phyloP scores from a whole-genome alignment of 2,113 vertebrate species.

The Cranoglanis bouderius region DNA sequence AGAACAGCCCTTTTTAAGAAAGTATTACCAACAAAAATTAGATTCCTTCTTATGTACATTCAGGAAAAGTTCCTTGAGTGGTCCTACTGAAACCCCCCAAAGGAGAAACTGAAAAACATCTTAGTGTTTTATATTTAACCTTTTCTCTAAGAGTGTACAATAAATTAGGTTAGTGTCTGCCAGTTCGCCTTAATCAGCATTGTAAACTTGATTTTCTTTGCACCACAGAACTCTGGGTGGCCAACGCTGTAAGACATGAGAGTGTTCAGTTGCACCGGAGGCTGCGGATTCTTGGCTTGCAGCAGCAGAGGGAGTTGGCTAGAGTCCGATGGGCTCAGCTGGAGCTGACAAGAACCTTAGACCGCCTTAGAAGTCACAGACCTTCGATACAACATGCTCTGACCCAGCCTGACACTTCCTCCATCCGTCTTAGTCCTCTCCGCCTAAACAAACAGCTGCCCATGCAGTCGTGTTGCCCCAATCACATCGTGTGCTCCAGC shows the following conservation, averaged over 20 bases:
- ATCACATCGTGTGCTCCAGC: slow-evolving; percentile 55
- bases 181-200: background rate
- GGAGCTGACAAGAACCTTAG: slow-evolving; percentile 37
- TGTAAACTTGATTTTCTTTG: background rate
- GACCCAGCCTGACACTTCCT: background rate
- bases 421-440: background rate
- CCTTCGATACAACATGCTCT: background rate
- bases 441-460: background rate
- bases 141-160: background rate
- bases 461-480: slow-evolving; percentile 44
- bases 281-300: slow-evolving; percentile 29
- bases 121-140: background rate
- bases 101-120: background rate
- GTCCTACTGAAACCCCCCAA: background rate
- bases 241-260: slow-evolving; percentile 37
- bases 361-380: slow-evolving; percentile 8
- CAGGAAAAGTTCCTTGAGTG: background rate
- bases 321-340: slow-evolving; percentile 31
- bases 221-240: slow-evolving; percentile 38
- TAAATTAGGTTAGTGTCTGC: background rate
- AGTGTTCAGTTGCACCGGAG: slow-evolving; percentile 41
- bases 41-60: background rate
- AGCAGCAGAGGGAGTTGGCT: slow-evolving; percentile 47
- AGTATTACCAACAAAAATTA: background rate
- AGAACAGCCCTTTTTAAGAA: background rate